Base-by-base conservation (phyloP, 2,113 vertebrate species). In the Crotalus helleri region DNA sequence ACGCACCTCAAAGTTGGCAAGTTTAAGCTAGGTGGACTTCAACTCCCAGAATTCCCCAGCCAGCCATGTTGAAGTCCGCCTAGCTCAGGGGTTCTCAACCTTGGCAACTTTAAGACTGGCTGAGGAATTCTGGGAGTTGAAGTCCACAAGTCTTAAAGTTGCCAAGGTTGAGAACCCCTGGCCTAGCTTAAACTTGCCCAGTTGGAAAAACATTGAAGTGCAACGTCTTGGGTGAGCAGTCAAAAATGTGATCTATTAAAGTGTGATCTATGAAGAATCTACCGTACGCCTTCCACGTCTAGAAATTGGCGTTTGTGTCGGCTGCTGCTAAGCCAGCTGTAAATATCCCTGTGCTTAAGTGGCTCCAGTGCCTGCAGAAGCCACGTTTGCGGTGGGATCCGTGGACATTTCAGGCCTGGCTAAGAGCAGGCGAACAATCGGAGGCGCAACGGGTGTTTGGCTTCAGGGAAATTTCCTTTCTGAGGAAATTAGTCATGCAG, bases 391-490 rank as follows among this genome's bases (percentile, higher is more conserved):
- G 12, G 19, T 33, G n/a, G 24, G 94, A 9, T 90, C 46, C 74
- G 0, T 92, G 46, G 5, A 7, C 21, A 53, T 29, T 61, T 86
- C 13, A 24, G 85, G 92, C 69, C 89, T 53, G 90, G 29, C 59
- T 93, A 53, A 29, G 89, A 93, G 69, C 88, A 53, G 90, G 53
- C 93, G 93, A 94, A 89, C 23, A 19, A 24, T 95, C 90, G 94
- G 94, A 33, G 55, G 23, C 88, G n/a, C 89, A 85, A 94, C 88
- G 89, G 11, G 0, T 94, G 53, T 95, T 96, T 96, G 91, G 85
- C 89, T 92, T 86, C 90, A 94, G 92, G 95, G 95, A 97, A 97
- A 96, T 96, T 96, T 97, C 95, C 97, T 96, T 96, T 94, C 95
- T 93, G 91, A 97, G 97, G 96, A 97, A 95, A 95, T 96, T 96